Base-by-base conservation (phyloP, 2,113 vertebrate genomes). In the Marmota monax region DNA sequence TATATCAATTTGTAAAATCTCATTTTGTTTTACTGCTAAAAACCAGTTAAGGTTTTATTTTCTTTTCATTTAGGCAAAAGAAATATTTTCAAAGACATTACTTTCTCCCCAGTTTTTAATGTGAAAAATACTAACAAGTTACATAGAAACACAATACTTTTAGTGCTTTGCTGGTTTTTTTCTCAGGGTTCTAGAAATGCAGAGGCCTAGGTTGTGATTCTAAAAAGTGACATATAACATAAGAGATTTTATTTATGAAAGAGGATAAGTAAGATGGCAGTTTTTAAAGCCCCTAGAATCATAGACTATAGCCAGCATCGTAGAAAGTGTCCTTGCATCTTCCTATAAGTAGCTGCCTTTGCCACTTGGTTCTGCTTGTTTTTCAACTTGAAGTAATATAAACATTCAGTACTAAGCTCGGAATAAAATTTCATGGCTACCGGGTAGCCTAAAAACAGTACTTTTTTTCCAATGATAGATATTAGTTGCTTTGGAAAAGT, bases 51-150 rank as follows among this genome's bases (percentile, higher is more conserved):
- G n/a, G 84, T 97, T 97, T 96, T 95, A 86, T 77, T 92, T 88
- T 29, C 14, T 98, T 96, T 93, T 73, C 82, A 84, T 95, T 96
- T 80, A 95, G 91, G 94, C 48, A 96, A 97, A 97, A 78, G 61
- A 95, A 92, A 85, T 79, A 23, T n/a, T 96, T 98, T 96, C 42
- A 97, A 94, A 95, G 82, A 73, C 39, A 93, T 58, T 20, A 70
- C 29, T 61, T 79, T 87, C 78, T 90, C 94, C 85, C 39, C 73
- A 93, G 39, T 0, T 70, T 0, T 5, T 87, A 5, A 8, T 23
- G 51, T 61, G 90, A 92, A 90, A 97, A 96, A 96, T 51, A 25
- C 96, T 27, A 96, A 95, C 63, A 98, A 70, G 88, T 4, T 20
- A 63, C 37, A 85, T 45, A 93, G 85, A 92, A 96, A 95, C 22